phyloP scores from a whole-genome alignment of 2,888 invertebrate species.

The Spisula subtruncata region DNA sequence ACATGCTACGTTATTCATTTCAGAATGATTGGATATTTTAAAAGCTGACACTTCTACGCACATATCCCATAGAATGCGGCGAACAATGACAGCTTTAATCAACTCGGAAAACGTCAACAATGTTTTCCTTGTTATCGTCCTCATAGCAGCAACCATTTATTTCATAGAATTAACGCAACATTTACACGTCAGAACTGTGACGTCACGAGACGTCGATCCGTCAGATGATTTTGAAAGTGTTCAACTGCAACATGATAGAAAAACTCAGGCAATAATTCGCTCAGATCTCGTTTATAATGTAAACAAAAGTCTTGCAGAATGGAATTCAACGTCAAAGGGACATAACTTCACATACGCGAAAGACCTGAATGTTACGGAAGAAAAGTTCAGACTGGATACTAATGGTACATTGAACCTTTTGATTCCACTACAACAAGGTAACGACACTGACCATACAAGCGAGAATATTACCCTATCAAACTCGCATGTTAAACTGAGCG shows the following conservation, averaged over 20 bases:
- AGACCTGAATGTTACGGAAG: background rate
- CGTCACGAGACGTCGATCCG: background rate
- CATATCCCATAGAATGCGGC: background rate
- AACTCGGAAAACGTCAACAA: conserved; percentile 19
- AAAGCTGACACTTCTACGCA: background rate
- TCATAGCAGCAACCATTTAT: conserved; percentile 9
- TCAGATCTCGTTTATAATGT: background rate
- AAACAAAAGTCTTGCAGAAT: background rate
- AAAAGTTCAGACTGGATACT: background rate
- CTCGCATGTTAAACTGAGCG: background rate
- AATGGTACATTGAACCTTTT: background rate
- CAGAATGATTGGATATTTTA: background rate
- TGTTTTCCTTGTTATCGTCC: background rate
- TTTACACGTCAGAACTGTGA: background rate
- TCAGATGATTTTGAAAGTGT: background rate
- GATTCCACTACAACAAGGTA: background rate
- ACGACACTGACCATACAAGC: background rate
- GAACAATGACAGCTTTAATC: background rate
- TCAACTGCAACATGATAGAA: background rate
- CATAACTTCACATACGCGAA: background rate
- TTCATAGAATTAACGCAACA: conserved; percentile 23
- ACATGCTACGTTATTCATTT: too few relatives aligned
- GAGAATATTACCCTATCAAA: too few relatives aligned
- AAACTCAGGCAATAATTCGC: background rate
- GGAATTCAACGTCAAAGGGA: background rate